These are phyloP conservation scores for Pipistrellus pipistrellus DNA, from an alignment of 2,797 vertebrate genomes.

Conservation along the genomic window DNA sequence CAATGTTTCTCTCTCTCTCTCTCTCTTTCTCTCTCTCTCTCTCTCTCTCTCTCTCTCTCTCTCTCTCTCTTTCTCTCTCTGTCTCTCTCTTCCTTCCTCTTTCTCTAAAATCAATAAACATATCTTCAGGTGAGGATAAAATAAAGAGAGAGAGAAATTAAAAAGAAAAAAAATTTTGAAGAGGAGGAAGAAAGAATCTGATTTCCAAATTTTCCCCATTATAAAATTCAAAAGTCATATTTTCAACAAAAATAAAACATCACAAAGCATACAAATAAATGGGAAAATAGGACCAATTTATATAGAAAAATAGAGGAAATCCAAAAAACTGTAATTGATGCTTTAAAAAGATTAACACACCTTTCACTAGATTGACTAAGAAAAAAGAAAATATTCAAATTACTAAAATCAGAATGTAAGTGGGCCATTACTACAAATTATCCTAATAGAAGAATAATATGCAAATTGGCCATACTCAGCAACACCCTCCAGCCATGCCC, in stretches of 20 bases:
- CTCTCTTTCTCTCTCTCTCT: no score
- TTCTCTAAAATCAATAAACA: no score
- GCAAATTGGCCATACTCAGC: no score
- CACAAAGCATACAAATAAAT: neutral
- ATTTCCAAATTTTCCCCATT: neutral
- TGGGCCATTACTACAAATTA: neutral
- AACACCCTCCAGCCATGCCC: no score
- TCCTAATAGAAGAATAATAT: no score
- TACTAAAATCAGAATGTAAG: neutral
- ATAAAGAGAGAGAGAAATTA: no score
- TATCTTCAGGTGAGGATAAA: no score
- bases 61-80: neutral
- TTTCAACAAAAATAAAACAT: neutral
- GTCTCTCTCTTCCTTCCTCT: no score
- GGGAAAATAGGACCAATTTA: neutral
- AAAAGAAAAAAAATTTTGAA: neutral
- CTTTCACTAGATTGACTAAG: no score
- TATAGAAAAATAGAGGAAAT: neutral
- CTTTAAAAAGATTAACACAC: neutral
- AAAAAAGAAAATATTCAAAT: neutral
- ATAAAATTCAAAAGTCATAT: neutral
- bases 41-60: no score
- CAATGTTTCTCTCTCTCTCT: neutral
- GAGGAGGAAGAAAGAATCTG: neutral
- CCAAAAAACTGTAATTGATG: neutral